phyloP scores from a whole-genome alignment of 2,113 vertebrate genomes.

The Gyps fulvus region DNA sequence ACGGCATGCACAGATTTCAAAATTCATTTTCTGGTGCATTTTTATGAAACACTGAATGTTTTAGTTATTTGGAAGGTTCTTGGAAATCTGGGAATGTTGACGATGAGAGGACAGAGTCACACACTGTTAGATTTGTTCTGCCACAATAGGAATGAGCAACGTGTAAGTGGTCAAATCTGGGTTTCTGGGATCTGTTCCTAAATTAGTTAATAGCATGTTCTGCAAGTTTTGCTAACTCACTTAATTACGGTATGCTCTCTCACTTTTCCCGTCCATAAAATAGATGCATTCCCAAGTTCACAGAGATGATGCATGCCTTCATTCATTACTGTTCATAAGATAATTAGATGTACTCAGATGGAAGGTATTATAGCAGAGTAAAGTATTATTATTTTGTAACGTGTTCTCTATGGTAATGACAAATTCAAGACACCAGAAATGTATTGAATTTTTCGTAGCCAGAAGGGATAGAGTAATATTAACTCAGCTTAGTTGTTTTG shows the following conservation, averaged over 20 bases:
- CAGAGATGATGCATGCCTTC: not conserved
- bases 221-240: not conserved
- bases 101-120: not conserved
- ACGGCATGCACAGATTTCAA: not conserved
- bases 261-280: not conserved
- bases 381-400: not conserved
- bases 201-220: not conserved
- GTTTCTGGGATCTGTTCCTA: not conserved
- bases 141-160: rapidly evolving
- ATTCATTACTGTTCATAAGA: not conserved
- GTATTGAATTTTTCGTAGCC: not conserved
- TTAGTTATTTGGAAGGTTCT: not conserved
- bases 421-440: not conserved
- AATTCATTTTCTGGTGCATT: not conserved
- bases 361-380: not conserved
- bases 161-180: not conserved
- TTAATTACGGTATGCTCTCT: not conserved
- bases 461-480: not conserved
- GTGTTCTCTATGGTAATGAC: not conserved
- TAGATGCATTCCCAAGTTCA: not conserved
- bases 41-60: not conserved
- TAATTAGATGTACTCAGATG: not conserved
- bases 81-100: not conserved
- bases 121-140: not conserved
- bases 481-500: not conserved